Evolutionary conservation across 2,113 vertebrate species (phyloP).

Genomic region (Sminthopsis crassicaudata): DNA sequence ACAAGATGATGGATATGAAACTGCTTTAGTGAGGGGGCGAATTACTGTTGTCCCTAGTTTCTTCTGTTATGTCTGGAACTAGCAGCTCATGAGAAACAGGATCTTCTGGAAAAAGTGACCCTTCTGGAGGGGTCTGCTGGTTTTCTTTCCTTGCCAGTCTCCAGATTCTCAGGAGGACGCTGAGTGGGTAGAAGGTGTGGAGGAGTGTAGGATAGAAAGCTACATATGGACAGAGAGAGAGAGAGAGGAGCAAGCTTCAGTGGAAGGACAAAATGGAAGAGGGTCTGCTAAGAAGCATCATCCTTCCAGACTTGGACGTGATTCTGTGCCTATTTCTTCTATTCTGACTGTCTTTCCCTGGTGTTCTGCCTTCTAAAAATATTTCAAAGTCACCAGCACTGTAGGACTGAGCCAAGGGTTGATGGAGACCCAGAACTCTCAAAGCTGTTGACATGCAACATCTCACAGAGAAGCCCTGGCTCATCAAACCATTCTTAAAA

Average conservation of each 20-base stretch:
- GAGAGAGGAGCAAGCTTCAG: neutral
- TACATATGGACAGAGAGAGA: neutral
- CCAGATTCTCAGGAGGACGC: neutral
- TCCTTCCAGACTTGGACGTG: neutral
- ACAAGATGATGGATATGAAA: neutral
- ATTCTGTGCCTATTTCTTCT: neutral
- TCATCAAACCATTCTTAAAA: neutral
- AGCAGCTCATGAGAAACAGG: neutral
- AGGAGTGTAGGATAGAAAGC: neutral
- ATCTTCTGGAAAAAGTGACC: neutral
- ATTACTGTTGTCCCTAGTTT: neutral
- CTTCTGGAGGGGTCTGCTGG: neutral
- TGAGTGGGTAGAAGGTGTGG: neutral
- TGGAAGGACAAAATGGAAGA: neutral
- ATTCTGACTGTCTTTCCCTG: neutral
- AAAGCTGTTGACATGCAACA: neutral
- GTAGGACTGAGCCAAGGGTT: neutral
- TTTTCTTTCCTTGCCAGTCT: neutral
- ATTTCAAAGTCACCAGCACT: neutral
- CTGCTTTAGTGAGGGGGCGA: neutral
- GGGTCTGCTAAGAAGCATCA: neutral
- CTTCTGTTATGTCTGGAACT: neutral
- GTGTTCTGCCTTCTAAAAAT: neutral
- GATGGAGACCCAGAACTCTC: neutral
- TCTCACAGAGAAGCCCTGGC: neutral